Base-by-base conservation (phyloP, 2,797 vertebrate species). In the Odontamblyopus lacepedii region DNA sequence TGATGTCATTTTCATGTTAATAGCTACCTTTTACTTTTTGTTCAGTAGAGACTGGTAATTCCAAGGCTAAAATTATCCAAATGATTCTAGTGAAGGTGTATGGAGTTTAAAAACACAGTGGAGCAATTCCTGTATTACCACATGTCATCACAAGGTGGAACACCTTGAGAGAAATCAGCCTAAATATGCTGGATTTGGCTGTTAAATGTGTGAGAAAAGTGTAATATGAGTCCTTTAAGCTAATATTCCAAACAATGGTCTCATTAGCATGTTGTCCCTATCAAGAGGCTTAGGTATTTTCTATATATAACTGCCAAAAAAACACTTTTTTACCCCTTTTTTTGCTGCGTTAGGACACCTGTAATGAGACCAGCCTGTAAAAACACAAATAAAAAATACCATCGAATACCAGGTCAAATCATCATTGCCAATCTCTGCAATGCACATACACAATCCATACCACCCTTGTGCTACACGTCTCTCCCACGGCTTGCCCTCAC, bases 391-490 rank as follows among this genome's bases (percentile, higher is more conserved):
- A 18, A 1, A 27, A 59, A 13, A 59, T 59, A 29, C 26, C 26
- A 59, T 29, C 3, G 2, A 29, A 60, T 30, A 60, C 57, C 44
- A 60, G 57, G 57, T 60, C 26, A 60, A 29, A 16, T 60, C 5
- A 60, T 18, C 57, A 59, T 27, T 2, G 57, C 27, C 16, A 30
- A 16, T 15, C 27, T 60, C 27, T 30, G 27, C 27, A 4, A 13
- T 16, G 57, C 57, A 60, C 29, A 13, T 30, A 60, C 6, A 60
- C 57, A 60, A 29, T 18, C 78, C 68, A 76, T 89, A 69, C 76
- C 88, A 91, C 88, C 90, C 73, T 64, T 63, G 77, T 89, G 89
- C 78, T 82, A 88, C 35, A 63, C 72, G 69, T 72, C 76, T 75
- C 79, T 75, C 78, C 83, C 84, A 81, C 71, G 59, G 55, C 77